Conservation (phyloP, 2,797 vertebrate species). For the Protonibea diacanthus region DNA sequence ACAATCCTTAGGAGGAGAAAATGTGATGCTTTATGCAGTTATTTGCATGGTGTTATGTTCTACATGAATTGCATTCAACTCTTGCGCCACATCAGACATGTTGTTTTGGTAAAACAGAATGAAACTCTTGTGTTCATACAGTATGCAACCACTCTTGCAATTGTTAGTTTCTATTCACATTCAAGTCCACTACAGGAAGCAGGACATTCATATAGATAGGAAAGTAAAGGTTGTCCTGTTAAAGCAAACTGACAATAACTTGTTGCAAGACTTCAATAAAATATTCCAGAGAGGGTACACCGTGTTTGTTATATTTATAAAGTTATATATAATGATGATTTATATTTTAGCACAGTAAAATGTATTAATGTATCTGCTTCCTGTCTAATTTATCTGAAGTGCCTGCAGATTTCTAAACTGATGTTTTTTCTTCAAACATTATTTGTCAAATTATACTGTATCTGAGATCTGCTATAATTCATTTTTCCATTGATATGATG, state of each 20-base stretch:
- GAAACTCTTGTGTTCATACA: not conserved
- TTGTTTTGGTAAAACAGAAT: not conserved
- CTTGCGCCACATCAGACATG: not conserved
- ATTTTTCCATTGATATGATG: no score
- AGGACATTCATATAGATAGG: not conserved
- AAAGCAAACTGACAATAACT: no score
- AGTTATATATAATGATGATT: no score
- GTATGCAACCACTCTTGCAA: not conserved
- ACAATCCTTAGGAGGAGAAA: not conserved
- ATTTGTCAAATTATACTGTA: not conserved
- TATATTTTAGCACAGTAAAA: no score
- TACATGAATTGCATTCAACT: not conserved
- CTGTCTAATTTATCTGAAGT: not conserved
- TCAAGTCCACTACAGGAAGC: no score
- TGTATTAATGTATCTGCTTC: not conserved
- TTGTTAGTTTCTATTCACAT: not conserved
- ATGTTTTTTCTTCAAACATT: not conserved
- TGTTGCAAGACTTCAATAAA: no score
- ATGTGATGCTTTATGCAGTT: not conserved
- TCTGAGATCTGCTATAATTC: not conserved
- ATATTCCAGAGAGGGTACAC: no score
- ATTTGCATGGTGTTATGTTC: no score
- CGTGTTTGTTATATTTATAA: no score
- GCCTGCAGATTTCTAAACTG: not conserved
- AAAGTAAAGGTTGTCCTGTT: not conserved